Percentiles rank a stretch among this genome's conserved stretches.
Conservation (phyloP, 2,797 vertebrate species). For the Onychomys torridus region DNA sequence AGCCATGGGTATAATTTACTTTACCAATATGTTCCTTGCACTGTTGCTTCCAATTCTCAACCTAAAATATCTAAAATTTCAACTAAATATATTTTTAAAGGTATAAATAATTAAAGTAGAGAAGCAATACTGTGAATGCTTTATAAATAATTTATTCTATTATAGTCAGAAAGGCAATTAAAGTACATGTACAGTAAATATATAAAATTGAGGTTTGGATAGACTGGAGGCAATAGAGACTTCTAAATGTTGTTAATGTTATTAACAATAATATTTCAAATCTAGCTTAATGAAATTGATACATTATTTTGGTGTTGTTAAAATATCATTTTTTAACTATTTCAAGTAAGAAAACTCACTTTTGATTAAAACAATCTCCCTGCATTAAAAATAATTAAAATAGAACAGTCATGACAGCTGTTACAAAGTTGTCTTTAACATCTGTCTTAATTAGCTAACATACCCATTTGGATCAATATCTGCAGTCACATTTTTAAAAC, state of each 20-base stretch:
- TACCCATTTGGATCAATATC: conserved; percentile 12
- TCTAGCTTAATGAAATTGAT: background rate
- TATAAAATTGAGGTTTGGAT: background rate
- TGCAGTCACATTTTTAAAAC: background rate
- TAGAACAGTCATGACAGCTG: background rate
- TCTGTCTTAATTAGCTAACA: background rate
- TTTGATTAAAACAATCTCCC: background rate
- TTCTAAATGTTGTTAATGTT: background rate
- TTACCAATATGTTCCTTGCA: background rate
- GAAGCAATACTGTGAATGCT: background rate
- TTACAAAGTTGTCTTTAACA: background rate
- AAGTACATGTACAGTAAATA: background rate
- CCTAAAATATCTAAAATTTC: conserved; percentile 47
- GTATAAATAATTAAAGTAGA: background rate
- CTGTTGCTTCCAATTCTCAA: background rate
- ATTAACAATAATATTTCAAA: background rate
- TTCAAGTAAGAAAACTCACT: background rate
- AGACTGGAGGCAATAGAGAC: background rate
- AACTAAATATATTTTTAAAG: conserved; percentile 34
- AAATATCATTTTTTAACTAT: background rate
- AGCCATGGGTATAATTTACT: background rate
- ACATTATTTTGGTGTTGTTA: background rate
- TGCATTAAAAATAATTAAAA: conserved; percentile 15
- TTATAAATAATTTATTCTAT: conserved; percentile 45
- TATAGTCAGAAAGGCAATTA: background rate